Evolutionary conservation across 2,888 invertebrate genomes (phyloP).

Genomic region (Drosophila silvestris): DNA sequence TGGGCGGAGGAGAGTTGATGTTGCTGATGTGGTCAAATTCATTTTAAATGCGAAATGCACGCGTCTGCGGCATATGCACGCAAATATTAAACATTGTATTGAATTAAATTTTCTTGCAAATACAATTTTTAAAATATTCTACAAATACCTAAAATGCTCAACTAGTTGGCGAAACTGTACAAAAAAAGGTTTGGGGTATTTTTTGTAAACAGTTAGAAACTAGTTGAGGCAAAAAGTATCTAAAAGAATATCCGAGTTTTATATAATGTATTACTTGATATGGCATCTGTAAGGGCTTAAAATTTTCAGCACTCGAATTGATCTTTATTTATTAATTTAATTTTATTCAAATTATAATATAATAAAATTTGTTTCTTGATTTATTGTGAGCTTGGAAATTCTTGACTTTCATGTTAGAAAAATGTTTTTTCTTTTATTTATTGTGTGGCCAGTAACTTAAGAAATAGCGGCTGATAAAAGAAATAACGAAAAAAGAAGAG

Average conservation of each 20-base stretch:
- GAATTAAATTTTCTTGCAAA: conserved; percentile 19
- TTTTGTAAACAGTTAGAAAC: background rate
- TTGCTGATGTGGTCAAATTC: conserved; percentile 52
- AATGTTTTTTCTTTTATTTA: background rate
- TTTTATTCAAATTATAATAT: background rate
- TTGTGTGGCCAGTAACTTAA: background rate
- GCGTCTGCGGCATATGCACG: conserved; percentile 31
- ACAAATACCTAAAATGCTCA: background rate
- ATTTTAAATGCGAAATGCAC: conserved; percentile 59
- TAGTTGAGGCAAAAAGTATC: background rate
- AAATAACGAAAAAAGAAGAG: background rate
- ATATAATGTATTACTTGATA: background rate
- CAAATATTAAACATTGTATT: conserved; percentile 19
- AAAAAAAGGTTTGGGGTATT: background rate
- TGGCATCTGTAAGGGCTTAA: background rate
- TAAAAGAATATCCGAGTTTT: background rate
- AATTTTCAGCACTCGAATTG: background rate
- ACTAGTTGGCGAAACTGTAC: background rate
- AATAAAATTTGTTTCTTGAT: background rate
- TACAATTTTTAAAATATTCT: background rate
- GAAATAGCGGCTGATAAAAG: background rate
- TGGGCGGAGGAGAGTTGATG: conserved; percentile 12
- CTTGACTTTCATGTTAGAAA: background rate
- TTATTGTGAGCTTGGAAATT: background rate
- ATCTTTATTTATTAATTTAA: background rate